Percentiles rank a stretch among this genome's conserved stretches.
Evolutionary conservation across 2,113 vertebrate genomes (phyloP).

Genomic region (Pycnonotus jocosus): DNA sequence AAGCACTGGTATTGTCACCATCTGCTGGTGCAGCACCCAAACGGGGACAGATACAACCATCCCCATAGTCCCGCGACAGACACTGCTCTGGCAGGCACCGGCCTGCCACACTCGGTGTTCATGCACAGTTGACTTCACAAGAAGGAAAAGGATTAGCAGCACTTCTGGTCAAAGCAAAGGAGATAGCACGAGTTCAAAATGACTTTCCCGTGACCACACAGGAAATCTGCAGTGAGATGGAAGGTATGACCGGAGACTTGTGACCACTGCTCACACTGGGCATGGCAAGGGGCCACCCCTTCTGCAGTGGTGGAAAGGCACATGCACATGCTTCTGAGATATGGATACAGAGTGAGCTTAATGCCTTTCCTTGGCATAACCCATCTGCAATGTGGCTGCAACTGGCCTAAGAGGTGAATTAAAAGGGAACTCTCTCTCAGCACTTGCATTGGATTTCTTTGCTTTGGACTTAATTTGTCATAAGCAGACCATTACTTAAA

Average conservation of each 20-base stretch:
- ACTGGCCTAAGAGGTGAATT: background rate
- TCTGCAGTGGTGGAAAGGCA: background rate
- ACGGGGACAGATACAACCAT: background rate
- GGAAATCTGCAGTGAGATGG: background rate
- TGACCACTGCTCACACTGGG: background rate
- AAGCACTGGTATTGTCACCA: background rate
- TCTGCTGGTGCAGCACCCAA: background rate
- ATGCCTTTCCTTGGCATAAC: background rate
- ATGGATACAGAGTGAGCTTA: background rate
- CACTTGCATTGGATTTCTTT: background rate
- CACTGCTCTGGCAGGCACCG: background rate
- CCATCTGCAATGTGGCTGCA: background rate
- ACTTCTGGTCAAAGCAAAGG: background rate
- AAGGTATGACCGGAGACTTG: background rate
- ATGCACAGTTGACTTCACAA: background rate
- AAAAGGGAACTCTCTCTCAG: background rate
- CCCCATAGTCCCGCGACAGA: background rate
- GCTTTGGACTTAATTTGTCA: background rate
- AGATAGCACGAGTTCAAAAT: background rate
- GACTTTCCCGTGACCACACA: background rate
- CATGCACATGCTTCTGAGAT: background rate
- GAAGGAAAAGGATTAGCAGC: background rate
- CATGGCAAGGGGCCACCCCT: background rate
- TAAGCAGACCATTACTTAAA: background rate
- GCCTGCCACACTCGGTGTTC: accelerated